Evolutionary conservation across 2,113 vertebrate species (phyloP), one percentile per base, ranked within the genome.

Genomic region (Spheniscus mendiculus): DNA sequence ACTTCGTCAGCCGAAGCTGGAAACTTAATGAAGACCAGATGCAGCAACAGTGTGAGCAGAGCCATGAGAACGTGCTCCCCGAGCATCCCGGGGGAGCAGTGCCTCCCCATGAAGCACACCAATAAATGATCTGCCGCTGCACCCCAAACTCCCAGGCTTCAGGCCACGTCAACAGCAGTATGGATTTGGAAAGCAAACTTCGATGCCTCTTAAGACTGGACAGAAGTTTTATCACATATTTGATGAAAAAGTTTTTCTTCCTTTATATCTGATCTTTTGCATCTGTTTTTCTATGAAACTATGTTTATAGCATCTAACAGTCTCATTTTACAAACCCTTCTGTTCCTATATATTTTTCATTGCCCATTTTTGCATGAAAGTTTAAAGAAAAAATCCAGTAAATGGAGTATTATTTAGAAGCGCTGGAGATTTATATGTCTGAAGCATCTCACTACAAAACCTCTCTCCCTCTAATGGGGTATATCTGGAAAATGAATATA

Each of bases 1-100:
- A 89, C 59, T 82, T 96, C 95, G 95, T 98, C 97, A 98, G 69
- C 45, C 6, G 0, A 42, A 76, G 63, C 26, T 80, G 42, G 66
- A 25, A 61, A 56, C 62, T 12, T 69, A 86, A 94, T 12, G 65
- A 74, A 88, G 65, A 52, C 47, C 94, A 96, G 96, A 44, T 6
- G 1, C 30, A 36, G 81, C 18, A 8, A 21, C 16, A 14, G 80
- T 2, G 12, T 6, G 65, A 36, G 50, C 56, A 15, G 59, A 66
- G 82, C 67, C 52, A 7, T 2, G 34, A 62, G 55, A 76, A 58
- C 2, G 15, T 0, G 12, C 38, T 23, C 34, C 21, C 59, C 18
- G 1, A 32, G 52, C 32, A 5, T 9, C 38, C 55, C 11, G 7
- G 65, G 42, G 27, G 63, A 50, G 42, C 8, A 7, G 21, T 1